Conservation (phyloP, 2,797 vertebrate genomes). For the Helicolenus hilgendorfi region DNA sequence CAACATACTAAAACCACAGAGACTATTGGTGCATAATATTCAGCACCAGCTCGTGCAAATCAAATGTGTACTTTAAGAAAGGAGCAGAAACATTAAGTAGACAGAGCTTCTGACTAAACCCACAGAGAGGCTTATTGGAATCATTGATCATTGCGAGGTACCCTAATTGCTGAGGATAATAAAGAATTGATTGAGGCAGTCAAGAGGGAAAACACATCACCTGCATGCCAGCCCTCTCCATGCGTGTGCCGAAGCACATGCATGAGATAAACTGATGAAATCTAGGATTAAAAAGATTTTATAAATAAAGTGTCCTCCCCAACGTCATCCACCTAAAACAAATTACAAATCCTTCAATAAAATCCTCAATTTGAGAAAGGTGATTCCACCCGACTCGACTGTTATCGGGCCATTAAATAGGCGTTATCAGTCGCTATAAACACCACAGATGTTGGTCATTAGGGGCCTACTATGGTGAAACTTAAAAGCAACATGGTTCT, state of each 20-base stretch:
- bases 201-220: constrained; percentile 73
- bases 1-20: neutral
- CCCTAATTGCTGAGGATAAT: constrained; percentile 80
- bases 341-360: too few species aligned
- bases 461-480: too few species aligned
- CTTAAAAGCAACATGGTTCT: too few species aligned
- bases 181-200: constrained; percentile 82
- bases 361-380: too few species aligned
- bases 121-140: constrained; percentile 56
- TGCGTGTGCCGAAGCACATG: constrained; percentile 2
- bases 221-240: constrained; percentile 27
- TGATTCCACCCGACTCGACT: too few species aligned
- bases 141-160: constrained; percentile 72
- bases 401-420: too few species aligned
- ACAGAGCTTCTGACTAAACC: constrained; percentile 11
- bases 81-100: constrained; percentile 15
- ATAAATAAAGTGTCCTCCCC: neutral
- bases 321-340: too few species aligned
- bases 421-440: too few species aligned
- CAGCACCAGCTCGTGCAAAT: neutral
- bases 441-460: too few species aligned
- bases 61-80: constrained; percentile 16
- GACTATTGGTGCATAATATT: neutral
- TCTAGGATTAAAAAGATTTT: neutral
- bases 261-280: constrained; percentile 16